Evolutionary conservation across 2,797 vertebrate species (phyloP).

Genomic region (Aselliscus stoliczkanus): DNA sequence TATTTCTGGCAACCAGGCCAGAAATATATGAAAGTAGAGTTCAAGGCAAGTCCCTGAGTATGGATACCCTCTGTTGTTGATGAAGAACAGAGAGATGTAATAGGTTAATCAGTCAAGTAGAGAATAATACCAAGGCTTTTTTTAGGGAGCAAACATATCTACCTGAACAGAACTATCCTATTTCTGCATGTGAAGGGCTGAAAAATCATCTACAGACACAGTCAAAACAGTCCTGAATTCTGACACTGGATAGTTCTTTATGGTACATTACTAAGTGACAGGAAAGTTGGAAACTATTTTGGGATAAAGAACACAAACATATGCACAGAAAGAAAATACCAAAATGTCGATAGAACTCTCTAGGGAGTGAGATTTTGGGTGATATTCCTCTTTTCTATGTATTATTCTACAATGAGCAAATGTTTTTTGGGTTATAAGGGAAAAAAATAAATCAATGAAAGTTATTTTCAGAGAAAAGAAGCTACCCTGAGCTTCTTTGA

Average conservation of each 20-base stretch:
- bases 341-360: background rate
- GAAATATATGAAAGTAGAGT: conserved; percentile 17
- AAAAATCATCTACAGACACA: background rate
- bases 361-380: background rate
- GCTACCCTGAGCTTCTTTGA: background rate
- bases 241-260: background rate
- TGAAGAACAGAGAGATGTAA: background rate
- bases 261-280: background rate
- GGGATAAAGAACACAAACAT: background rate
- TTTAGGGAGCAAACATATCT: background rate
- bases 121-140: background rate
- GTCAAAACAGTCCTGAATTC: background rate
- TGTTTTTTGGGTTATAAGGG: background rate
- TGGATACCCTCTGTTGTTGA: background rate
- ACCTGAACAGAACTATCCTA: background rate
- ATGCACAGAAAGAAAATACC: background rate
- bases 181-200: background rate
- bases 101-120: background rate
- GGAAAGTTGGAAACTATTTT: background rate
- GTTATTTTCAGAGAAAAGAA: background rate
- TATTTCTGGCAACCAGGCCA: background rate
- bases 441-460: background rate
- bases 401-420: background rate
- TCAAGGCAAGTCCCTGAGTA: background rate
- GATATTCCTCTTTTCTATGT: background rate